A percentile compares a stretch with the other conserved stretches of the same genome.
phyloP scores from a whole-genome alignment of 1,140 invertebrate genomes.

The Listronotus oregonensis region DNA sequence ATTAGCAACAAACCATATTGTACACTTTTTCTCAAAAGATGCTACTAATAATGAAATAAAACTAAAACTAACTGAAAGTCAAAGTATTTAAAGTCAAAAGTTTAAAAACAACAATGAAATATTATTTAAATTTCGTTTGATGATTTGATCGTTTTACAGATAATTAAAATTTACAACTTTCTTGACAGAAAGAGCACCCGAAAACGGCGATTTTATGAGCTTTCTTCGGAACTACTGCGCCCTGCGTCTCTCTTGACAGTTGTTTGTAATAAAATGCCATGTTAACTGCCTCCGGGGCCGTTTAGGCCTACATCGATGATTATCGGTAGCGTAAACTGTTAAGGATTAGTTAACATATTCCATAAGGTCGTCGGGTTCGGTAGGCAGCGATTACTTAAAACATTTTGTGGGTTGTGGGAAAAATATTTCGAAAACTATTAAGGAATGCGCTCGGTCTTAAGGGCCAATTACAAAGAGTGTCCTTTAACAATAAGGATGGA shows the following conservation, averaged over 20 bases:
- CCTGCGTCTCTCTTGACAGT: slow-evolving; percentile 23
- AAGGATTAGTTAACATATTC: slow-evolving; percentile 26
- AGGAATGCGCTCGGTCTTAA: not conserved
- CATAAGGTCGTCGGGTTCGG: slow-evolving; percentile 22
- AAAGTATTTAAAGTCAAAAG: too few relatives aligned
- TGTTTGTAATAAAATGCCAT: slow-evolving; percentile 27
- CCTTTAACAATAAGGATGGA: too few relatives aligned
- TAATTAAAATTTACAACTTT: too few relatives aligned
- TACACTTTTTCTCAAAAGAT: too few relatives aligned
- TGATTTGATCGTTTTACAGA: too few relatives aligned
- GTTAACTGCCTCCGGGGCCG: slow-evolving; percentile 24
- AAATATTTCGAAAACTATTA: slow-evolving; percentile 1
- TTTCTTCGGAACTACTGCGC: slow-evolving; percentile 7
- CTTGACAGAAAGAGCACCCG: slow-evolving; percentile 2
- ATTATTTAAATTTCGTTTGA: too few relatives aligned
- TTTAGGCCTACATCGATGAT: slow-evolving; percentile 22
- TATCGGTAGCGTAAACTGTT: slow-evolving; percentile 28
- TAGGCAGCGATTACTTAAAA: slow-evolving; percentile 9
- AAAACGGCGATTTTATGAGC: slow-evolving; percentile 3
- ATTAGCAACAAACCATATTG: too few relatives aligned
- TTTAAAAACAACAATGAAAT: too few relatives aligned
- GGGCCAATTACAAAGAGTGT: too few relatives aligned
- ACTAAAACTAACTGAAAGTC: too few relatives aligned
- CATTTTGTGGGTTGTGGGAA: slow-evolving; percentile 13
- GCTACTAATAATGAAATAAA: too few relatives aligned